Conservation (phyloP, 2,113 vertebrate genomes). For the Lonchura striata region DNA sequence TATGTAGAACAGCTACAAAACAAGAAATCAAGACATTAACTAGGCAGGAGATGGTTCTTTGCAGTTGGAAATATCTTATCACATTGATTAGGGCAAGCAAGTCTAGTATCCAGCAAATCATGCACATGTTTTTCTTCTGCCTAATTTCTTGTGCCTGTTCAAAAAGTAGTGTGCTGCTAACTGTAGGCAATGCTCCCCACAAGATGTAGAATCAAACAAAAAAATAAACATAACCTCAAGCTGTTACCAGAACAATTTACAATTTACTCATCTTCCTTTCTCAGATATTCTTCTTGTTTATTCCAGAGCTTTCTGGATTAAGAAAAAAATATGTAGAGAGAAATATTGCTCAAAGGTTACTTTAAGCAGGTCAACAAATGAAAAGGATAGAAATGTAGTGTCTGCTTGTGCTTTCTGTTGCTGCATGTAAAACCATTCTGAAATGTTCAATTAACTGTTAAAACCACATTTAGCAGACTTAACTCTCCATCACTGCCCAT, state of each 20-base stretch:
- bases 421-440: background rate
- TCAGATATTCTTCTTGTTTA: background rate
- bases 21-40: background rate
- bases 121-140: fast-evolving
- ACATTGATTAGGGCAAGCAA: background rate
- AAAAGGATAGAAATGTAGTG: background rate
- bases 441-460: background rate
- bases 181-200: background rate
- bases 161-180: background rate
- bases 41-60: fast-evolving
- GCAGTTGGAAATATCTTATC: background rate
- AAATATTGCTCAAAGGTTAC: background rate
- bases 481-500: background rate
- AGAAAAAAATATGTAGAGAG: background rate
- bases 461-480: background rate
- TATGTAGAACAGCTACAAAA: background rate
- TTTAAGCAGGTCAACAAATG: background rate
- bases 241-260: background rate
- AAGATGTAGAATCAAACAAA: background rate
- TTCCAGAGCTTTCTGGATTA: background rate
- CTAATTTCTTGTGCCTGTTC: background rate
- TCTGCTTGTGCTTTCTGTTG: background rate
- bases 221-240: background rate
- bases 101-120: background rate
- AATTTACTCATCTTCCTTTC: background rate